These are phyloP conservation scores for Euwallacea fornicatus DNA, from an alignment of 1,140 invertebrate genomes.

Conservation along the genomic window DNA sequence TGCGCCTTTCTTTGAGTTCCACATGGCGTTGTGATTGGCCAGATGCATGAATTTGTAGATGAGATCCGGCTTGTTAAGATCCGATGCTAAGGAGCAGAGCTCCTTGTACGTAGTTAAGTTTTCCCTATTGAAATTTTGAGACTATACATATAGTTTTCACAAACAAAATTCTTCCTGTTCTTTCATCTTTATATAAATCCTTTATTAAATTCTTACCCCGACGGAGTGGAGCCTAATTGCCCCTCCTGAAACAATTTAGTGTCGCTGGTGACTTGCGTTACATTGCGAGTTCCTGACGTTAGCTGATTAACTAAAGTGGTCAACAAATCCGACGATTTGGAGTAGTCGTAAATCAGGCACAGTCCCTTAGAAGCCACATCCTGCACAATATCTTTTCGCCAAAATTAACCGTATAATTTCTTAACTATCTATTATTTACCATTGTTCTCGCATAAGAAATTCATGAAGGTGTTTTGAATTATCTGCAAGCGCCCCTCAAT, in stretches of 20 bases:
- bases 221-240: constrained; percentile 78
- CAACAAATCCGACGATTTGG: constrained; percentile 71
- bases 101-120: constrained; percentile 91
- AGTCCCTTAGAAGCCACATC: constrained; percentile 90
- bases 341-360: constrained; percentile 82
- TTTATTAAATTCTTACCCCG: constrained; percentile 63
- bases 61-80: constrained; percentile 91
- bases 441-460: constrained; percentile 85
- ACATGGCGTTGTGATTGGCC: constrained; percentile 90
- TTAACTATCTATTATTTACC: constrained; percentile 58
- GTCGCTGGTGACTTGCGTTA: constrained; percentile 73
- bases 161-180: too few relatives aligned
- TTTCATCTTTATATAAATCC: too few relatives aligned
- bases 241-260: constrained; percentile 89
- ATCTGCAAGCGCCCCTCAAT: constrained; percentile 66
- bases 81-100: constrained; percentile 88
- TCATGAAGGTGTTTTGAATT: constrained; percentile 85
- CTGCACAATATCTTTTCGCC: constrained; percentile 75
- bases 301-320: constrained; percentile 80
- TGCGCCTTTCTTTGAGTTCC: constrained; percentile 91
- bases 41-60: constrained; percentile 95
- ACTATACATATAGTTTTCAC: too few relatives aligned
- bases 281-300: constrained; percentile 73
- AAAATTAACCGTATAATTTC: neutral
- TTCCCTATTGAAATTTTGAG: constrained; percentile 58